Percentiles rank a stretch among this genome's conserved stretches.
Conservation (phyloP, 2,888 invertebrate genomes). For the Tribolium freemani region DNA sequence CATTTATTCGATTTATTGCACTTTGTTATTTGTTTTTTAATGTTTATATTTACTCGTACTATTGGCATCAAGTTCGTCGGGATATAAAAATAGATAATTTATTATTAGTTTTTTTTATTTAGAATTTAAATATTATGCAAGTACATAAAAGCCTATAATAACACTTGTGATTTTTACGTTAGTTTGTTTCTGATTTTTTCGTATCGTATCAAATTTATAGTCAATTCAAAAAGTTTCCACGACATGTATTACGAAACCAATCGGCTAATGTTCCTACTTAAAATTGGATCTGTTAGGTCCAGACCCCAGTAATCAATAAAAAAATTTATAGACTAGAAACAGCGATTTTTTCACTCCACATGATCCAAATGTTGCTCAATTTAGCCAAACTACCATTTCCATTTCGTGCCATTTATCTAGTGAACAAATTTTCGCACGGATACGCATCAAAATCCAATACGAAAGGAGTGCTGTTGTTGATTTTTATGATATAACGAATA, state of each 20-base stretch:
- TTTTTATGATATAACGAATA: neutral
- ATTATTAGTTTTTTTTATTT: no score
- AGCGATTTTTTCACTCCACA: slow-evolving; percentile 1
- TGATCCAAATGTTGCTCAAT: neutral
- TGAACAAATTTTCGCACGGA: neutral
- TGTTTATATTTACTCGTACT: no score
- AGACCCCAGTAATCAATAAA: neutral
- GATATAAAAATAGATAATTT: no score
- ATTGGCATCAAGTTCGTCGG: no score
- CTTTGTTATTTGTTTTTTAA: no score
- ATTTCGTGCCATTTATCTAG: neutral
- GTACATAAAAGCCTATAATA: no score
- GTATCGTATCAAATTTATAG: no score
- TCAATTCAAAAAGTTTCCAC: no score
- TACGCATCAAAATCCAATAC: neutral
- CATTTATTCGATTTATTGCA: no score
- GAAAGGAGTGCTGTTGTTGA: neutral
- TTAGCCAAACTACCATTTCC: neutral
- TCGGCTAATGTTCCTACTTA: neutral
- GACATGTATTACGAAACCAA: neutral
- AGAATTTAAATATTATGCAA: no score
- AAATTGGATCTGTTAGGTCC: neutral
- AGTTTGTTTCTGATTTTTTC: no score
- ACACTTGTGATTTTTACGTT: no score
- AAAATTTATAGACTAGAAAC: slow-evolving; percentile 2